phyloP scores from a whole-genome alignment of 1,140 invertebrate genomes.

The Anadara kagoshimensis region DNA sequence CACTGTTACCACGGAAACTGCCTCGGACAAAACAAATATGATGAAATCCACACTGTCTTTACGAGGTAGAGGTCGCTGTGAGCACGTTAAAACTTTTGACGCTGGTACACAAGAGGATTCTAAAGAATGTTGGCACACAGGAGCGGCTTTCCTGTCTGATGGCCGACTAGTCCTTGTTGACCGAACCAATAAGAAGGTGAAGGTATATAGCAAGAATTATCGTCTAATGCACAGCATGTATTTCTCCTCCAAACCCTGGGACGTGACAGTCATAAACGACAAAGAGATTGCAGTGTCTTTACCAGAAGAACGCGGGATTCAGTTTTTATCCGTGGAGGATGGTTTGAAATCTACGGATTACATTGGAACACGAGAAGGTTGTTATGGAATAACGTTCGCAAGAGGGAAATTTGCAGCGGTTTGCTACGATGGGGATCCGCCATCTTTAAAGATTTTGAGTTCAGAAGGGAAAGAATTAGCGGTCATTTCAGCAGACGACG shows the following conservation, averaged over 20 bases:
- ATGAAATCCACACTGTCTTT: conserved; percentile 38
- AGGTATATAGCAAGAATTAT: conserved; percentile 36
- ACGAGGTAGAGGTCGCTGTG: conserved; percentile 17
- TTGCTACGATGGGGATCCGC: conserved; percentile 35
- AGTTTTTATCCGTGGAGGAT: conserved; percentile 20
- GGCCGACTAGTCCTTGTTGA: conserved; percentile 30
- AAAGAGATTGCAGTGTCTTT: conserved; percentile 35
- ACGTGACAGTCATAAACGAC: conserved; percentile 23
- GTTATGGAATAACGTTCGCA: conserved; percentile 30
- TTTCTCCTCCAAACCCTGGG: conserved; percentile 37
- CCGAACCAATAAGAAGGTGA: conserved; percentile 32
- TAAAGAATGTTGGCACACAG: conserved; percentile 34
- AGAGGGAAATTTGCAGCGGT: conserved; percentile 37
- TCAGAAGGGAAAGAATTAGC: conserved; percentile 33
- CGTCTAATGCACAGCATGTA: conserved; percentile 25
- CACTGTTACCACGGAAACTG: conserved; percentile 23
- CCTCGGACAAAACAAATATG: conserved; percentile 15
- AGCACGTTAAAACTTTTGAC: conserved; percentile 26
- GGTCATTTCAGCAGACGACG: conserved; percentile 29
- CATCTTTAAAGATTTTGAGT: conserved; percentile 30
- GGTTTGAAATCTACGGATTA: conserved; percentile 22
- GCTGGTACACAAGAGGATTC: conserved; percentile 20
- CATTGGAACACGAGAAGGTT: conserved; percentile 25
- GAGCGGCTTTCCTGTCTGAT: conserved; percentile 35
- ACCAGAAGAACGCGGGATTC: conserved; percentile 34